Percentiles rank a stretch among this genome's conserved stretches.
phyloP scores from a whole-genome alignment of 1,140 invertebrate species.

The Druon quercuslanigerum region DNA sequence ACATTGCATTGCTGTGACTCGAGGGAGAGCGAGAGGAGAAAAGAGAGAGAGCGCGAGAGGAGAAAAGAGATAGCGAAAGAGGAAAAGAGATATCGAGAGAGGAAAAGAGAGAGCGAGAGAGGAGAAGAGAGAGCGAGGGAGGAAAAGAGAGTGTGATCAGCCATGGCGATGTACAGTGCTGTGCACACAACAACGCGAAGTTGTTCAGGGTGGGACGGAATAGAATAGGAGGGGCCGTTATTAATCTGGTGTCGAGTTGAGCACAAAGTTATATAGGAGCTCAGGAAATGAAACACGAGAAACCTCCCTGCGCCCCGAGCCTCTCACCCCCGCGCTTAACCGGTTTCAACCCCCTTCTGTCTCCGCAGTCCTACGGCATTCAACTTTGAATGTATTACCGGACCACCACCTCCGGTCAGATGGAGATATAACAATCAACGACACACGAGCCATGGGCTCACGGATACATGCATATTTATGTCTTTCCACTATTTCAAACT shows the following conservation, averaged over 20 bases:
- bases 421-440: constrained; percentile 62
- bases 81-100: constrained; percentile 36
- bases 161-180: constrained; percentile 51
- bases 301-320: constrained; percentile 64
- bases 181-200: constrained; percentile 65
- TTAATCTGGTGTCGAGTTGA: constrained; percentile 77
- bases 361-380: constrained; percentile 63
- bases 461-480: constrained; percentile 73
- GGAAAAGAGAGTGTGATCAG: constrained; percentile 43
- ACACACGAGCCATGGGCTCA: constrained; percentile 67
- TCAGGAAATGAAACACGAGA: constrained; percentile 77
- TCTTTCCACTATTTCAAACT: constrained; percentile 44
- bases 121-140: not conserved
- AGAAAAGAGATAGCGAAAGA: not conserved
- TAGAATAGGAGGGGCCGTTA: constrained; percentile 74
- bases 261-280: constrained; percentile 77
- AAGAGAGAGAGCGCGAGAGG: not conserved
- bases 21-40: not conserved
- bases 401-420: constrained; percentile 68
- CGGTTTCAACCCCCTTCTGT: constrained; percentile 61
- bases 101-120: too few relatives aligned
- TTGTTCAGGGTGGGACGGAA: constrained; percentile 69
- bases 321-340: constrained; percentile 53
- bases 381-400: constrained; percentile 74
- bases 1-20: constrained; percentile 30